Conservation (phyloP, 1,140 invertebrate species). For the Cepaea nemoralis region DNA sequence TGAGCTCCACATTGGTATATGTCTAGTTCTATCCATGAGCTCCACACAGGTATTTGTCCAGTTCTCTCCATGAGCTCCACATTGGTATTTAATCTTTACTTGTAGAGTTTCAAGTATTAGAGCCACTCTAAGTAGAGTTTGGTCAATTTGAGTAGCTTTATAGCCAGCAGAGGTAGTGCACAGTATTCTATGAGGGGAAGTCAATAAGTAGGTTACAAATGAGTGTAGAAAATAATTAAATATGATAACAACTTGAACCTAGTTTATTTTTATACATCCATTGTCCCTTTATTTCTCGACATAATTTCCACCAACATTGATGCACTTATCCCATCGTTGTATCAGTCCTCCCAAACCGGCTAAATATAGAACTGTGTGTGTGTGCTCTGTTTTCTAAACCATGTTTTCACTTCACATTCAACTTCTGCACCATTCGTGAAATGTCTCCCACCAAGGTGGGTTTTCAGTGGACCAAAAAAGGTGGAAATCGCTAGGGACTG, state of each 20-base stretch:
- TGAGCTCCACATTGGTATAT: too few species aligned
- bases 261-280: neutral
- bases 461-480: neutral
- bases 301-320: constrained; percentile 1
- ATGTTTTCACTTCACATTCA: neutral
- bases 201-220: neutral
- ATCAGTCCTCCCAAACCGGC: neutral
- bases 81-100: too few species aligned
- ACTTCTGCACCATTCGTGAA: neutral
- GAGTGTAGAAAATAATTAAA: neutral
- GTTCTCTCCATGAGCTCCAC: too few species aligned
- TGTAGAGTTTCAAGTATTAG: too few species aligned
- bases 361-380: neutral
- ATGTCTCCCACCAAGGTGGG: neutral
- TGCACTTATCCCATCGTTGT: neutral
- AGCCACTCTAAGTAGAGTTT: too few species aligned
- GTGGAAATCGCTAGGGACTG: neutral
- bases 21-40: too few species aligned
- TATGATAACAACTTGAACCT: neutral
- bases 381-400: neutral
- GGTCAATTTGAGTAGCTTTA: too few species aligned
- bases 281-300: constrained; percentile 6
- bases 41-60: too few species aligned
- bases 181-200: neutral
- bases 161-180: too few species aligned